phyloP scores from a whole-genome alignment of 1,140 invertebrate genomes.

The Gerris buenoi region DNA sequence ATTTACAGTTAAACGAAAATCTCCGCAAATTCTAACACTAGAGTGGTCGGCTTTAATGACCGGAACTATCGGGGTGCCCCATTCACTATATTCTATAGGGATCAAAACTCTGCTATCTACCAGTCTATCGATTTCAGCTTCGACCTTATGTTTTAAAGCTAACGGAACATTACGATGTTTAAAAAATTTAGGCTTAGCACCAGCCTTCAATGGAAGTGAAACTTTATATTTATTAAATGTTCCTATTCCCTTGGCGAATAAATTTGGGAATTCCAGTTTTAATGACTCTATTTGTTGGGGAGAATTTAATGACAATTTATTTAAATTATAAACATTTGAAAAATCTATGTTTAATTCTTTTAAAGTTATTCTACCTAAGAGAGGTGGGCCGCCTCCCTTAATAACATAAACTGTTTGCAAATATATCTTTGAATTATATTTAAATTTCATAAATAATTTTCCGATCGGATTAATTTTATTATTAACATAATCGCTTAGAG shows the following conservation, averaged over 20 bases:
- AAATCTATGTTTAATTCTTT: not conserved
- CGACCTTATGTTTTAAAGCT: conserved; percentile 4
- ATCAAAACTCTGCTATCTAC: not conserved
- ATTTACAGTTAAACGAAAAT: conserved; percentile 7
- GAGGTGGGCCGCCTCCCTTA: not conserved
- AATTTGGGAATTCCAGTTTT: not conserved
- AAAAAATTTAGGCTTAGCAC: not conserved
- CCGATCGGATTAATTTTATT: not conserved
- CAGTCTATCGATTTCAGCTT: conserved; percentile 2
- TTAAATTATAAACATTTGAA: not conserved
- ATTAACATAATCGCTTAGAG: not conserved
- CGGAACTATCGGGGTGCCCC: conserved; percentile 4
- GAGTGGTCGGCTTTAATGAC: not conserved
- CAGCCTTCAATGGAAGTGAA: not conserved
- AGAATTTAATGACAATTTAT: not conserved
- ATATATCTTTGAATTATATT: not conserved
- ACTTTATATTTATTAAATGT: not conserved
- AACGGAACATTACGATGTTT: not conserved
- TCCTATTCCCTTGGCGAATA: not conserved
- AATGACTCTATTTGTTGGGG: not conserved
- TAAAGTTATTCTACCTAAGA: not conserved
- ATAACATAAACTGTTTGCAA: not conserved
- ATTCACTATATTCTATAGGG: conserved; percentile 2
- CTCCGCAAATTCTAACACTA: conserved; percentile 5
- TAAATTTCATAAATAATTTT: not conserved